These are phyloP conservation scores for Platichthys flesus DNA, from an alignment of 2,113 vertebrate genomes.

Conservation along the genomic window DNA sequence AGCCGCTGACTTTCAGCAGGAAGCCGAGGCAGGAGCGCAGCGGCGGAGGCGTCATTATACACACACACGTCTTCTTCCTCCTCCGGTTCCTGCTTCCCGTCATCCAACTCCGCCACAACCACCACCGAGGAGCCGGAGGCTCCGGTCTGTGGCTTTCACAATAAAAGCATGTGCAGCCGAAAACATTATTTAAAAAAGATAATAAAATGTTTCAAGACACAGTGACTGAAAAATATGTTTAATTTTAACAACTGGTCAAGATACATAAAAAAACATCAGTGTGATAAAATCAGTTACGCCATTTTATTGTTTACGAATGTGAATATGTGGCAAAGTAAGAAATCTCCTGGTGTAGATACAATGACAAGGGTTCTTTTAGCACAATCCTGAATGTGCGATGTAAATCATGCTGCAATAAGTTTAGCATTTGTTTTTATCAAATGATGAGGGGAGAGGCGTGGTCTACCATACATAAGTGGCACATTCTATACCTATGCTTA, in stretches of 20 bases:
- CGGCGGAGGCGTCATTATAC: conserved; percentile 57
- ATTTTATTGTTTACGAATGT: too few relatives aligned
- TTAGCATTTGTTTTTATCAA: too few relatives aligned
- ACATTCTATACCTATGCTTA: too few relatives aligned
- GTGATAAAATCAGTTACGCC: too few relatives aligned
- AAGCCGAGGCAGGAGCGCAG: conserved; percentile 34
- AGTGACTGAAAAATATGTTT: too few relatives aligned
- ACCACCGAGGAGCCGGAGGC: accelerated
- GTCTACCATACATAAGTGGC: neutral
- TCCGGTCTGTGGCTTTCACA: conserved; percentile 35
- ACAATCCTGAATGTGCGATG: too few relatives aligned
- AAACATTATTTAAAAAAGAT: neutral
- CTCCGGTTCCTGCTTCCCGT: conserved; percentile 57
- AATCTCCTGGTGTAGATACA: neutral
- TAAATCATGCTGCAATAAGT: too few relatives aligned
- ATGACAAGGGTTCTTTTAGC: neutral
- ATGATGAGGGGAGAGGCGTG: neutral
- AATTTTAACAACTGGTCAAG: too few relatives aligned
- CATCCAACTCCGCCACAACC: neutral
- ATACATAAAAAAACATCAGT: too few relatives aligned
- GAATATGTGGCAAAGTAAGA: neutral
- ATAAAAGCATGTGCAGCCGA: conserved; percentile 13
- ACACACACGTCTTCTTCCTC: neutral
- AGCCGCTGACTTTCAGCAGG: conserved; percentile 22
- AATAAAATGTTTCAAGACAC: too few relatives aligned